These are phyloP conservation scores for Sesia bembeciformis DNA, from an alignment of 2,888 invertebrate species.

Conservation along the genomic window DNA sequence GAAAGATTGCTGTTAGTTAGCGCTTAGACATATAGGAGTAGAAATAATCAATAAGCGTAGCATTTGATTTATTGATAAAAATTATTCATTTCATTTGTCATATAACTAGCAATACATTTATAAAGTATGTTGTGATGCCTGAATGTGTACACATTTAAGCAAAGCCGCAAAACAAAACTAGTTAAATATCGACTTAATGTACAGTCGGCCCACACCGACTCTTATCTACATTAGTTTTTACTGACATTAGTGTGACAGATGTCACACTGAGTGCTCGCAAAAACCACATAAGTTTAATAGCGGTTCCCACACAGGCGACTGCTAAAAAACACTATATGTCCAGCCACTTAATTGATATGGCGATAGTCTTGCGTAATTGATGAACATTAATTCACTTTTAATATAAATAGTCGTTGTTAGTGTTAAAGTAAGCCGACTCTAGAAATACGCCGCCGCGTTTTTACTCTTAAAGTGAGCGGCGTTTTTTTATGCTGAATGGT, in stretches of 20 bases:
- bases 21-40: no score
- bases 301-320: background rate
- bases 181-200: slow-evolving; percentile 5
- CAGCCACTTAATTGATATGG: background rate
- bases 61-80: no score
- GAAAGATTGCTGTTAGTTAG: no score
- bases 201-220: slow-evolving; percentile 3
- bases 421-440: no score
- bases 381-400: background rate
- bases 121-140: no score
- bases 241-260: slow-evolving; percentile 25
- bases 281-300: background rate
- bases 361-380: background rate
- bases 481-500: no score
- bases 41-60: no score
- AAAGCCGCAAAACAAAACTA: slow-evolving; percentile 7
- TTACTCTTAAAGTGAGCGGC: no score
- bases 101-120: no score
- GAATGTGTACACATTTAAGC: background rate
- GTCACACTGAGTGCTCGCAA: background rate
- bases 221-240: slow-evolving; percentile 21
- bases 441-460: no score
- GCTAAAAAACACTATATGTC: background rate
- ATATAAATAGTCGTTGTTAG: background rate
- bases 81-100: no score